Conservation (phyloP, 2,797 vertebrate species). For the Poecilia velifera region DNA sequence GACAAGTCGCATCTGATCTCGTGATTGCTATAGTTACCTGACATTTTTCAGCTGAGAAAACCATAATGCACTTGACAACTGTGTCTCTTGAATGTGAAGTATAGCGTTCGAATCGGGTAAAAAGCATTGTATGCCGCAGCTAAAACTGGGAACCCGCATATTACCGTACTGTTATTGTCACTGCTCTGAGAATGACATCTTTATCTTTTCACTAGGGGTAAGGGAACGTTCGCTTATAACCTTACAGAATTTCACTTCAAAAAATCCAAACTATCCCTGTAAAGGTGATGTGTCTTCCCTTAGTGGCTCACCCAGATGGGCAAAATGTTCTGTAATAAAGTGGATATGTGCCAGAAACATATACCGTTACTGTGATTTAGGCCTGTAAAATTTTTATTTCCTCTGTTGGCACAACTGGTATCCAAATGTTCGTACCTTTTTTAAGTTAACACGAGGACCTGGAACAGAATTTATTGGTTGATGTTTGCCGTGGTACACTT, state of each 20-base stretch:
- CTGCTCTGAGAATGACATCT: not conserved
- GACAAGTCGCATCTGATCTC: not conserved
- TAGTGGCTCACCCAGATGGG: slow-evolving; percentile 38
- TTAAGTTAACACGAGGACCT: slow-evolving; percentile 51
- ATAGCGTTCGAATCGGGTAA: not conserved
- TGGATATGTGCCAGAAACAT: slow-evolving; percentile 41
- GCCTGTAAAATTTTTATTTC: slow-evolving; percentile 60
- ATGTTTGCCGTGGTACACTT: slow-evolving; percentile 47
- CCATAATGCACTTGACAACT: not conserved
- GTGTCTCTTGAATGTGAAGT: not conserved
- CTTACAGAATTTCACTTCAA: not conserved
- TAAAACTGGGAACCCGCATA: not conserved
- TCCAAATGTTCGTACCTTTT: slow-evolving; percentile 60
- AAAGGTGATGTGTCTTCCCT: not conserved
- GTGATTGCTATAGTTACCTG: not conserved
- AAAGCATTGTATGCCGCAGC: not conserved
- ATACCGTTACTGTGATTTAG: slow-evolving; percentile 48
- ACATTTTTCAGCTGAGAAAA: not conserved
- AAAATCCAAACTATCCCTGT: not conserved
- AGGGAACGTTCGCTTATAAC: not conserved
- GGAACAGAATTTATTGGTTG: slow-evolving; percentile 24
- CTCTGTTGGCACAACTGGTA: slow-evolving; percentile 51
- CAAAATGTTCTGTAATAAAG: slow-evolving; percentile 28
- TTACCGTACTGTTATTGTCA: not conserved
- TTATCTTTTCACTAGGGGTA: not conserved